Evolutionary conservation across 2,888 invertebrate species (phyloP).

Genomic region (Melieria omissa): DNA sequence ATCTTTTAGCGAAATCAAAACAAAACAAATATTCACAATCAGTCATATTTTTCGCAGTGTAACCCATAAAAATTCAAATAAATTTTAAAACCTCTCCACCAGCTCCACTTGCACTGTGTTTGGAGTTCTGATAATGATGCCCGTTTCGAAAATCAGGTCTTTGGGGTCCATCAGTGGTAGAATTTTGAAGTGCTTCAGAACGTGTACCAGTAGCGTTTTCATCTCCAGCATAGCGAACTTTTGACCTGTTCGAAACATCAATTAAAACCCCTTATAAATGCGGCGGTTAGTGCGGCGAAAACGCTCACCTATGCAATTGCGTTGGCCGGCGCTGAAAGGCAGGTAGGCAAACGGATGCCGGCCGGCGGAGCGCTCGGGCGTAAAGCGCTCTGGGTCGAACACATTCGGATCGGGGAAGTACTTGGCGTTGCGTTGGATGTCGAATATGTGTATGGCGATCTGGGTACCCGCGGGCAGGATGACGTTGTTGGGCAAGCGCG

Average conservation of each 20-base stretch:
- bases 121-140: conserved; percentile 44
- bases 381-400: conserved; percentile 59
- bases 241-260: conserved; percentile 46
- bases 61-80: background rate
- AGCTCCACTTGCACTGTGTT: conserved; percentile 38
- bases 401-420: conserved; percentile 54
- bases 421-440: conserved; percentile 55
- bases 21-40: no score
- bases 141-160: conserved; percentile 41
- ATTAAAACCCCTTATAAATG: background rate
- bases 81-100: conserved; percentile 13
- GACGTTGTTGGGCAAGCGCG: conserved; percentile 51
- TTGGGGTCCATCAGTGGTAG: conserved; percentile 44
- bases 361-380: conserved; percentile 67
- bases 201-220: conserved; percentile 52
- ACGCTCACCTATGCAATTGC: conserved; percentile 61
- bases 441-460: conserved; percentile 52
- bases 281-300: conserved; percentile 24
- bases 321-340: conserved; percentile 63
- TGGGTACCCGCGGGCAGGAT: conserved; percentile 54
- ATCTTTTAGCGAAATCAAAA: conserved; percentile 13
- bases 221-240: conserved; percentile 58
- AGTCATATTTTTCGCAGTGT: no score
- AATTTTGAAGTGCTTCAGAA: conserved; percentile 52
- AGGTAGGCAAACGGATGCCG: conserved; percentile 59